Conservation (phyloP, 2,797 vertebrate species). For the Takifugu ocellatus region DNA sequence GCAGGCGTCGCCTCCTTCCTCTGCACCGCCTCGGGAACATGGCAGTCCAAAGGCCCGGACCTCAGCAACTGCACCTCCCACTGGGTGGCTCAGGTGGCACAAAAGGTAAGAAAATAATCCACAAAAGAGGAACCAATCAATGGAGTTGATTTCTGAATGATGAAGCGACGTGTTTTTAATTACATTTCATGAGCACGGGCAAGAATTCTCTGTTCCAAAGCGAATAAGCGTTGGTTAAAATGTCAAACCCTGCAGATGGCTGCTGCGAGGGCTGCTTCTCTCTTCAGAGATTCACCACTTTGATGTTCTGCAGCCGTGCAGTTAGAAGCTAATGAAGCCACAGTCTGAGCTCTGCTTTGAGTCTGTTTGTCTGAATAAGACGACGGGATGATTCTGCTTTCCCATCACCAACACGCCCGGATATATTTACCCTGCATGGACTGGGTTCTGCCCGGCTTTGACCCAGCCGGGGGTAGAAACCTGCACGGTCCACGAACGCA, state of each 20-base stretch:
- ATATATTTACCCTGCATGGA: no score
- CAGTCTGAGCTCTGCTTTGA: slow-evolving; percentile 3
- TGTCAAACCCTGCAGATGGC: slow-evolving; percentile 39
- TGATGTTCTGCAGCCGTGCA: slow-evolving; percentile 50
- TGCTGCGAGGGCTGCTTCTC: slow-evolving; percentile 7
- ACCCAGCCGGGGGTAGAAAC: no score
- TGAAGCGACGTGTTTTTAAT: no score
- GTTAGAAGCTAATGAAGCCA: slow-evolving; percentile 35
- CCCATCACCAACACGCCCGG: no score
- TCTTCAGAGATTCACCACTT: slow-evolving; percentile 47
- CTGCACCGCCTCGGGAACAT: slow-evolving; percentile 84
- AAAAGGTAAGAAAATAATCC: slow-evolving; percentile 82
- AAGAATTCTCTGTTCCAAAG: not conserved
- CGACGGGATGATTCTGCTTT: no score
- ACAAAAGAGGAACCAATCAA: slow-evolving; percentile 21
- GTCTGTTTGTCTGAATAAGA: no score
- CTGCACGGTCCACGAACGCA: no score
- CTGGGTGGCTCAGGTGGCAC: slow-evolving; percentile 97
- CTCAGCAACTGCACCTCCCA: slow-evolving; percentile 98
- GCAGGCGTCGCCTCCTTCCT: slow-evolving; percentile 92
- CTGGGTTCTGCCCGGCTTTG: no score
- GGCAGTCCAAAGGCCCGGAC: slow-evolving; percentile 92
- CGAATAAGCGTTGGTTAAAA: slow-evolving; percentile 31
- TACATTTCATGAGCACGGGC: no score
- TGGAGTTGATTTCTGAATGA: slow-evolving; percentile 7